Evolutionary conservation across 1,140 invertebrate genomes (phyloP).

Genomic region (Hypothenemus hampei): DNA sequence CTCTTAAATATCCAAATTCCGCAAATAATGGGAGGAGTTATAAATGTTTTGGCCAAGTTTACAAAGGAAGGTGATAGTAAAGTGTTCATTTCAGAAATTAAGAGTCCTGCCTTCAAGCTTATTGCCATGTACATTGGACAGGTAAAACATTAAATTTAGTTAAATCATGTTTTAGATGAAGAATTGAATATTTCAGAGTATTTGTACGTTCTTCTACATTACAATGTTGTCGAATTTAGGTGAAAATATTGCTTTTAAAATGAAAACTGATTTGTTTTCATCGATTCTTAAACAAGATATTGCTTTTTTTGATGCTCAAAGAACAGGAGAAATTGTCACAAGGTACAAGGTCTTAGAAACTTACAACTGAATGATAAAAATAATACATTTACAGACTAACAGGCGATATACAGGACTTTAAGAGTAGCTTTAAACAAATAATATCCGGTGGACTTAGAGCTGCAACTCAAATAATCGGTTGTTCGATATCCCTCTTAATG

Average conservation of each 20-base stretch:
- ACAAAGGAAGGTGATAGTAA: slow-evolving; percentile 45
- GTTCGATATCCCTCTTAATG: slow-evolving; percentile 67
- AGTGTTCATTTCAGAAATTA: slow-evolving; percentile 58
- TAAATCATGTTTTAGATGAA: background rate
- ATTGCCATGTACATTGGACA: slow-evolving; percentile 64
- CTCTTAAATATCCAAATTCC: slow-evolving; percentile 79
- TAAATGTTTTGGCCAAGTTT: slow-evolving; percentile 66
- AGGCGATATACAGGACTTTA: slow-evolving; percentile 93
- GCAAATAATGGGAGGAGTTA: slow-evolving; percentile 65
- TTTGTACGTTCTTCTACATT: slow-evolving; percentile 87
- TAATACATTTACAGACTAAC: slow-evolving; percentile 73
- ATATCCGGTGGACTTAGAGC: slow-evolving; percentile 86
- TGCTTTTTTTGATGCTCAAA: slow-evolving; percentile 83
- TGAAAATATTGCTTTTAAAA: slow-evolving; percentile 74
- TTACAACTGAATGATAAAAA: slow-evolving; percentile 5
- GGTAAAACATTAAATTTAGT: slow-evolving; percentile 48
- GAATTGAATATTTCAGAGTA: slow-evolving; percentile 54
- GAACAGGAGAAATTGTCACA: slow-evolving; percentile 87
- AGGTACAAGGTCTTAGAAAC: slow-evolving; percentile 54
- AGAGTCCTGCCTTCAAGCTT: slow-evolving; percentile 60
- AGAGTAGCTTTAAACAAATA: slow-evolving; percentile 89
- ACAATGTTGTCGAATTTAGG: slow-evolving; percentile 79
- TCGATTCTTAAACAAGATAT: slow-evolving; percentile 85
- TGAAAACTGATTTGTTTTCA: slow-evolving; percentile 77
- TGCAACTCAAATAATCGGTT: slow-evolving; percentile 76